Percentiles rank a stretch among this genome's conserved stretches.
Evolutionary conservation across 2,797 vertebrate genomes (phyloP).

Genomic region (Synanceia verrucosa): DNA sequence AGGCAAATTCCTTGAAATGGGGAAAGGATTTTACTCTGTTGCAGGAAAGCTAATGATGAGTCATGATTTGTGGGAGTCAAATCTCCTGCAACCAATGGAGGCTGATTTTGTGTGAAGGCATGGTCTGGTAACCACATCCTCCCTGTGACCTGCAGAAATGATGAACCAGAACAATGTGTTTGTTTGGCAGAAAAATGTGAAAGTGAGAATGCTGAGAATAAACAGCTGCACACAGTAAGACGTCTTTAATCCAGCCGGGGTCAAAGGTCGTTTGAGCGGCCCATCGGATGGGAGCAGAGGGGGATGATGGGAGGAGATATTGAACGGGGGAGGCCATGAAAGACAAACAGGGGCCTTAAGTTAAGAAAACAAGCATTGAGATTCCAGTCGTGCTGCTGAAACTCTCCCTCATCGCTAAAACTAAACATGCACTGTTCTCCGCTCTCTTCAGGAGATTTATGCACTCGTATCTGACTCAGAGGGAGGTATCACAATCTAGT

Average conservation of each 20-base stretch:
- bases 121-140: constrained; percentile 22
- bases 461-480: neutral
- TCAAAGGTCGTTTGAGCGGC: constrained; percentile 39
- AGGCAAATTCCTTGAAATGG: neutral
- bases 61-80: neutral
- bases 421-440: neutral
- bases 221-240: constrained; percentile 43
- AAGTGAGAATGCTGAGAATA: constrained; percentile 25
- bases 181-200: neutral
- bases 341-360: constrained; percentile 45
- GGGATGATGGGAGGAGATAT: constrained; percentile 24
- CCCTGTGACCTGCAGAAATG: constrained; percentile 12
- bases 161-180: constrained; percentile 17
- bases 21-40: neutral
- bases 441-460: constrained; percentile 5
- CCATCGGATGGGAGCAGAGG: constrained; percentile 28
- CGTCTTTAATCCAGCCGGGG: constrained; percentile 28
- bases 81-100: neutral
- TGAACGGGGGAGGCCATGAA: constrained; percentile 23
- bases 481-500: neutral
- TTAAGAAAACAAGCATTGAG: constrained; percentile 60
- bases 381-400: constrained; percentile 66
- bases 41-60: neutral
- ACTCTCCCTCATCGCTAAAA: constrained; percentile 30
- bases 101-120: neutral